Percentiles rank a stretch among this genome's conserved stretches.
Conservation (phyloP, 2,888 invertebrate genomes). For the Trissoscelio sp. region DNA sequence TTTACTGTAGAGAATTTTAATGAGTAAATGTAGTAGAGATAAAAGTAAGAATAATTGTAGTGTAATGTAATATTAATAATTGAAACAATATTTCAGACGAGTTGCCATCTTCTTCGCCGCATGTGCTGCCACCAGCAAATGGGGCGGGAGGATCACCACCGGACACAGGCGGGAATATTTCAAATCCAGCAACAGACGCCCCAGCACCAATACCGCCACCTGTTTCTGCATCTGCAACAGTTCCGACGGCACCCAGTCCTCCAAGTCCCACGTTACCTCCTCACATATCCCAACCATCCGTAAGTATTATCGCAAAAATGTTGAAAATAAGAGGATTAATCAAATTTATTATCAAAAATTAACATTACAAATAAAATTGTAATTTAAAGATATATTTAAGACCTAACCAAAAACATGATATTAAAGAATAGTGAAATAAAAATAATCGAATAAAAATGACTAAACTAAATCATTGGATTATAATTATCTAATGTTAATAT, state of each 20-base stretch:
- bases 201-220: slow-evolving; percentile 88
- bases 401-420: no score
- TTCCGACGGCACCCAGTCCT: slow-evolving; percentile 87
- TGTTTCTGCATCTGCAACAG: slow-evolving; percentile 88
- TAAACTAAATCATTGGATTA: no score
- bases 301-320: slow-evolving; percentile 72
- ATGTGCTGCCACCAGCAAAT: slow-evolving; percentile 82
- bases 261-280: slow-evolving; percentile 85
- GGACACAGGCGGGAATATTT: slow-evolving; percentile 83
- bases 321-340: not conserved
- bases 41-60: not conserved
- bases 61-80: not conserved
- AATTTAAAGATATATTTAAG: not conserved
- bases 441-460: not conserved
- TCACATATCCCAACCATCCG: slow-evolving; percentile 83
- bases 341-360: not conserved
- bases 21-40: not conserved
- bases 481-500: no score
- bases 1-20: no score
- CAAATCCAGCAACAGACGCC: slow-evolving; percentile 85
- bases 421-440: not conserved
- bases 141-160: slow-evolving; percentile 83
- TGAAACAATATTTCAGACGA: slow-evolving; percentile 78
- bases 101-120: slow-evolving; percentile 83
- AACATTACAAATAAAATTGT: no score